Percentiles rank a stretch among this genome's conserved stretches.
Conservation (phyloP, 2,113 vertebrate species). For the Asarcornis scutulata region DNA sequence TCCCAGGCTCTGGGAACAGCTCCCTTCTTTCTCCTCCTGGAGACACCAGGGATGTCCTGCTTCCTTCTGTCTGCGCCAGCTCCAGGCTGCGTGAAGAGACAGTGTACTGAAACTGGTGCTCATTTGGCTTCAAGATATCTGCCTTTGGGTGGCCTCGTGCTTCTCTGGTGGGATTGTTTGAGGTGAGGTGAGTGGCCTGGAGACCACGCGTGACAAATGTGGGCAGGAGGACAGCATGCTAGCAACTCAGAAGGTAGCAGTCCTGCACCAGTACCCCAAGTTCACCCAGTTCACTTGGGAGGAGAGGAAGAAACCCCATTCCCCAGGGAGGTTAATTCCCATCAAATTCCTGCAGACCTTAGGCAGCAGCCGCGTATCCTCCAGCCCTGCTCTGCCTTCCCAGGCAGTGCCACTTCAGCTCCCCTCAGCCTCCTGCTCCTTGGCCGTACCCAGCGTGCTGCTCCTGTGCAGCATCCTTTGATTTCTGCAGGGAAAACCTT, state of each 20-base stretch:
- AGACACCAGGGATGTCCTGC: neutral
- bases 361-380: no score
- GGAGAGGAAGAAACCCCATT: neutral
- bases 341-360: neutral
- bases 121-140: neutral
- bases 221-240: neutral
- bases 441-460: neutral
- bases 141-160: neutral
- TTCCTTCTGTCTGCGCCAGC: neutral
- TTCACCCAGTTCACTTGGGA: neutral
- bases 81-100: neutral
- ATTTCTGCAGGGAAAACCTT: constrained; percentile 47
- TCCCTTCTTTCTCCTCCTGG: neutral
- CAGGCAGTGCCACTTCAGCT: neutral
- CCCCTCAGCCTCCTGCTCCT: neutral
- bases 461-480: constrained; percentile 41
- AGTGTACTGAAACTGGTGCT: neutral
- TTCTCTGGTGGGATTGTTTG: neutral
- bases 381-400: no score
- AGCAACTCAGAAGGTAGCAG: neutral
- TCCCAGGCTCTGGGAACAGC: neutral
- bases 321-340: neutral
- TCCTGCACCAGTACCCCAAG: neutral
- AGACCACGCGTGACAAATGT: accelerated
- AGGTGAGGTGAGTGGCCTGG: neutral